Base-by-base conservation (phyloP, 2,113 vertebrate species). In the Pongo abelii region DNA sequence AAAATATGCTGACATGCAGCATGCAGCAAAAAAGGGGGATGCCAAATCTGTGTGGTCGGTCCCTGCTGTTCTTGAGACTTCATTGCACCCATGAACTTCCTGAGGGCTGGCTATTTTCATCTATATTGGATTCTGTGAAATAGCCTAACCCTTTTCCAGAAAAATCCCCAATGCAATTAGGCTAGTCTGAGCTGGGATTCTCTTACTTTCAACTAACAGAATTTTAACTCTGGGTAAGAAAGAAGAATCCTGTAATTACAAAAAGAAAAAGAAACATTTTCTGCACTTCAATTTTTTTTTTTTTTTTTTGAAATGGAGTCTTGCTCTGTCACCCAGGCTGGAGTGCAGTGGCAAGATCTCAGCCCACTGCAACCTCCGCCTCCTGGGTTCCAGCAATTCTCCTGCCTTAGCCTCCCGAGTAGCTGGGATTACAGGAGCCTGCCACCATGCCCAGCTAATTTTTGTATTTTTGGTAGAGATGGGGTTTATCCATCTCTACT, bases 401-500 rank as follows among this genome's bases (percentile, higher is more conserved):
- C 12, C 61, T 64, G 13, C 61, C 61, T 30, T 0, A 64, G 27
- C 27, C 27, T 0, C 27, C 27, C 11, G 0, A 32, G 27, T 64
- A 64, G 12, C 27, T 64, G 61, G 61, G 61, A 64, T 64, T 64
- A 64, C 61, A 64, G 61, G 13, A 12, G 27, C 12, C 27, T 30
- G 61, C 27, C 61, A 32, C 5, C 27, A 64, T 64, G 27, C 27
- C 5, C 12, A 13, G 27, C 27, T 30, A 64, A 64, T 30, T 64
- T 64, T 64, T 64, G 61, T 64, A 30, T 64, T 64, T 64, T 64
- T 64, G 14, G 61, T 32, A 6, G 61, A 64, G 27, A 32, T 0
- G 0, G 27, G 61, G 61, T 32, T 64, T 64, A 61, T 27, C 27
- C 61, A 6, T 64, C 52, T 55, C 52, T 20, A 0, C 18, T 55